A percentile compares a stretch with the other conserved stretches of the same genome.
Conservation (phyloP, 2,888 invertebrate genomes). For the Philopedon plagiatum region DNA sequence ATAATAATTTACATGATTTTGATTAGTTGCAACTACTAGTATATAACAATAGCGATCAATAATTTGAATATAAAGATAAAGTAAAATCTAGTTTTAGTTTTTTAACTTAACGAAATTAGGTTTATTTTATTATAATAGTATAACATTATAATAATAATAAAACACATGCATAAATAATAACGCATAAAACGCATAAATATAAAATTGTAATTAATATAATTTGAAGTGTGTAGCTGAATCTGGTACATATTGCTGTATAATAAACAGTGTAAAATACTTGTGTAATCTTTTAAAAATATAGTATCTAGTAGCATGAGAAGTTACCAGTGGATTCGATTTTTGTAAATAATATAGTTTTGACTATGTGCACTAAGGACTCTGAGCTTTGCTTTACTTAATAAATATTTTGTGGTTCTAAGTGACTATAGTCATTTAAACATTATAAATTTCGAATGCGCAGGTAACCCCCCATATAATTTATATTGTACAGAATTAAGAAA, state of each 20-base stretch:
- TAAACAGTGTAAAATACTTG: background rate
- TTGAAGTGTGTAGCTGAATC: background rate
- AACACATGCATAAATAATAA: too few relatives aligned
- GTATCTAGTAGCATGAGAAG: background rate
- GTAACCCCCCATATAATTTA: conserved; percentile 11
- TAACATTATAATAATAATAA: too few relatives aligned
- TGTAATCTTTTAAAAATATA: background rate
- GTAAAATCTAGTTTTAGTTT: too few relatives aligned
- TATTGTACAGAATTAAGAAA: conserved; percentile 24
- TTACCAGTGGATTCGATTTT: conserved; percentile 11
- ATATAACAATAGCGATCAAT: background rate
- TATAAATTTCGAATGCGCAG: conserved; percentile 18
- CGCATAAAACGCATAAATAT: too few relatives aligned
- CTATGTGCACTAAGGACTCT: conserved; percentile 17
- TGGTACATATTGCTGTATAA: background rate
- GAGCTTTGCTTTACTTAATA: conserved; percentile 26
- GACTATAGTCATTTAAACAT: conserved; percentile 17
- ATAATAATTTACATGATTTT: background rate
- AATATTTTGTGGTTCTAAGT: conserved; percentile 29
- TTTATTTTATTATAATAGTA: too few relatives aligned
- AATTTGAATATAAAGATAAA: background rate
- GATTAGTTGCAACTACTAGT: background rate
- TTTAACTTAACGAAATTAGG: too few relatives aligned
- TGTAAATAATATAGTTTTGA: background rate
- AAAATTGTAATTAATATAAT: too few relatives aligned